Conservation (phyloP, 1,140 invertebrate genomes). For the Megalonaias nervosa region DNA sequence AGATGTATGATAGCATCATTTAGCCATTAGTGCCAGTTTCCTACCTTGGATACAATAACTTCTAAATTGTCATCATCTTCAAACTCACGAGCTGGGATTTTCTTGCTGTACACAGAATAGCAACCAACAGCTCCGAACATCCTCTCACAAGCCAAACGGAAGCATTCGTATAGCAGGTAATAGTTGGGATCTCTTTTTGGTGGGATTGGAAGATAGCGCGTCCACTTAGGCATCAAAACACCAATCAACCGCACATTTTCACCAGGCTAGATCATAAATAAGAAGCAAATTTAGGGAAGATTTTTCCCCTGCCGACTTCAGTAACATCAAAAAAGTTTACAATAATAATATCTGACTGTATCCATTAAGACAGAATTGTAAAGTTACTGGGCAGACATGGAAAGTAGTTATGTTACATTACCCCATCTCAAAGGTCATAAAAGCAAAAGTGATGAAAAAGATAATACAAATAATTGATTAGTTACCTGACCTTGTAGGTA, state of each 20-base stretch:
- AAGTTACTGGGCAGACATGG: too few species aligned
- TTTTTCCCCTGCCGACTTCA: too few species aligned
- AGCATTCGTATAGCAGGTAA: slow-evolving; percentile 36
- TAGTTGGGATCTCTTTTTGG: slow-evolving; percentile 6
- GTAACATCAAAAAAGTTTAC: too few species aligned
- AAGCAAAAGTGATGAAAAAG: too few species aligned
- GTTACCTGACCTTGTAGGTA: neutral
- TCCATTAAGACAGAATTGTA: too few species aligned
- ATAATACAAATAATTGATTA: slow-evolving; percentile 7
- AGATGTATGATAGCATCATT: too few species aligned
- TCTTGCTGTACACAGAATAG: slow-evolving; percentile 31
- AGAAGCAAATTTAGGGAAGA: too few species aligned
- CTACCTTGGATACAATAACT: slow-evolving; percentile 36
- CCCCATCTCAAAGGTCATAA: too few species aligned
- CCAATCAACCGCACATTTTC: slow-evolving; percentile 32
- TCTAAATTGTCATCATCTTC: slow-evolving; percentile 17
- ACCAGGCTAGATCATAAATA: neutral
- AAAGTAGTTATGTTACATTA: too few species aligned
- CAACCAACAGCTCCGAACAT: slow-evolving; percentile 32
- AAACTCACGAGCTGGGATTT: slow-evolving; percentile 29
- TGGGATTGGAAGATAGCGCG: slow-evolving; percentile 29
- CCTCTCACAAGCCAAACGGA: slow-evolving; percentile 37
- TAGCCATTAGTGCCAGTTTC: too few species aligned
- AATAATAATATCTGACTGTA: too few species aligned
- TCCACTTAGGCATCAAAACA: slow-evolving; percentile 19